Evolutionary conservation across 2,888 invertebrate species (phyloP), one percentile per base, ranked within the genome.

Genomic region (Trichacis sp.): DNA sequence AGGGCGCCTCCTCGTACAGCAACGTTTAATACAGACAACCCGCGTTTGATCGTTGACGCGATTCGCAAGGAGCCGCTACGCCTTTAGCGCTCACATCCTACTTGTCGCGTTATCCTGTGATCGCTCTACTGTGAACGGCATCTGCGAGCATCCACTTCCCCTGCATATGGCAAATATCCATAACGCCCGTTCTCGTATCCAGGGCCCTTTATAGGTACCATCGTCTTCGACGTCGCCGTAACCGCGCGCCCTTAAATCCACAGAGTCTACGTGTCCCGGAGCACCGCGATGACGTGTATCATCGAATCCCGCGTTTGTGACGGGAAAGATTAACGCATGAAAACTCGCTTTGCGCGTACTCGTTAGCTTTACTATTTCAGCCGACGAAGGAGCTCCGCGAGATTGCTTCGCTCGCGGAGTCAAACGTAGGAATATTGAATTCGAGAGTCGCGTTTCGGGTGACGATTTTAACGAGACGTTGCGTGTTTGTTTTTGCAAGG

Each of bases 41-140:
- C 74, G 74, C 78, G 82, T 84, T 84, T 84, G 84, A 84, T 84
- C 83, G 81, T 75, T 79, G 82, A 82, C 78, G 82, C 81, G 82
- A 83, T 84, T 82, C 81, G 77, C 78, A 77, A 81, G 78, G 75
- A 81, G 76, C 47, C 61, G 62, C 58, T 75, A 46, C 62, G 61
- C 59, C 64, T 60, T 63, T 66, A 53, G 67, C 62, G 57, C 55
- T 56, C 60, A 49, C 51, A 60, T 48, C 53, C 49, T 56, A 67
- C 54, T 66, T 63, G 66, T 59, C 46, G 71, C 73, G 73, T 78
- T 79, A 77, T 77, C 80, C 80, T 84, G 81, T 84, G 84, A 84
- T 84, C 83, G 74, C 74, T 84, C 83, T 83, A 73, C 80, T 82
- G 83, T 83, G 77, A 82, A 77, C 40, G 80, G 77, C 67, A 77